phyloP scores from a whole-genome alignment of 2,113 vertebrate species.

The Perccottus glenii region DNA sequence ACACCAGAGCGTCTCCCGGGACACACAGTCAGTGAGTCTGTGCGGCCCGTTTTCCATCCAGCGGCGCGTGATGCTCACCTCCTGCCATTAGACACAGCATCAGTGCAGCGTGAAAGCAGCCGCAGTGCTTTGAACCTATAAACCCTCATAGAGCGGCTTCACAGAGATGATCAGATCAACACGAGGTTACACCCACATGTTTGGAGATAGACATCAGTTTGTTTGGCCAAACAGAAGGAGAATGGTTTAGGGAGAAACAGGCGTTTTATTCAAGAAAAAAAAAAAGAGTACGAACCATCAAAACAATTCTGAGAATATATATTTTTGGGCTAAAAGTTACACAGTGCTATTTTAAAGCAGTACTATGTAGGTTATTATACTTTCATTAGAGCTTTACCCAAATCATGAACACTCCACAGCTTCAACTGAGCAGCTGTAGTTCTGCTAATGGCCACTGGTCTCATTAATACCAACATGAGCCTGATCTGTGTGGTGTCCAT shows the following conservation, averaged over 20 bases:
- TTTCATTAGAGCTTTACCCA: too few species aligned
- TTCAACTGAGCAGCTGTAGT: too few species aligned
- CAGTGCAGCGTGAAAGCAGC: constrained; percentile 57
- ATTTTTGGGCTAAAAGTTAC: too few species aligned
- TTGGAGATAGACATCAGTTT: constrained; percentile 17
- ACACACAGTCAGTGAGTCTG: constrained; percentile 41
- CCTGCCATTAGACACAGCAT: constrained; percentile 75
- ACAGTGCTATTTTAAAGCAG: too few species aligned
- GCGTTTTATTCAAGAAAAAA: background rate
- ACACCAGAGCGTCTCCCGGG: constrained; percentile 55
- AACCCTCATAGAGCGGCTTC: background rate
- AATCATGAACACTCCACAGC: too few species aligned
- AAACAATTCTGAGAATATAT: too few species aligned
- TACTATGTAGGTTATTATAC: too few species aligned
- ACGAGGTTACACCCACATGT: constrained; percentile 53
- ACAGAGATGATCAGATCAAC: constrained; percentile 45
- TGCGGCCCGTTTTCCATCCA: constrained; percentile 40
- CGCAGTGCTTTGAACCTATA: constrained; percentile 44
- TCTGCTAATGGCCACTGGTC: too few species aligned
- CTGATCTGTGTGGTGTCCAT: too few species aligned
- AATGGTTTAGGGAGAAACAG: background rate
- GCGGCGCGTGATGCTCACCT: constrained; percentile 45
- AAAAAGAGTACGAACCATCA: too few species aligned
- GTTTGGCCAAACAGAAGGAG: background rate
- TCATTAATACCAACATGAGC: too few species aligned